Conservation (phyloP, 2,797 vertebrate species). For the Acrossocheilus fasciatus region DNA sequence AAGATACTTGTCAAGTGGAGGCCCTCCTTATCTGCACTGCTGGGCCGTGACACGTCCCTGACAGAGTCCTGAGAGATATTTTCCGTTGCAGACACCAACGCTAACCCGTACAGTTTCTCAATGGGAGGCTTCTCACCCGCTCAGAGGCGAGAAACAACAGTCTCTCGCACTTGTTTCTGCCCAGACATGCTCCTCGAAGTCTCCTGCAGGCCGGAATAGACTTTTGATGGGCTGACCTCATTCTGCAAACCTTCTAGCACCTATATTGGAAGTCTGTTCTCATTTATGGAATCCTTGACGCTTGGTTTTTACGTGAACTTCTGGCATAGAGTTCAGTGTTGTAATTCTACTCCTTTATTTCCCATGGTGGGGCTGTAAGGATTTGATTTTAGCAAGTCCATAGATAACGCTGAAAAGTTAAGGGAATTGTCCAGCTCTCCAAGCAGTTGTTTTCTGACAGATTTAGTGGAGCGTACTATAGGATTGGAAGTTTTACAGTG, state of each 20-base stretch:
- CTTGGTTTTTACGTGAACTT: conserved; percentile 10
- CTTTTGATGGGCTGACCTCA: conserved; percentile 39
- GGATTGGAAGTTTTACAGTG: conserved; percentile 13
- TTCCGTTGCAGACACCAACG: conserved; percentile 35
- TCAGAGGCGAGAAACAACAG: conserved; percentile 9
- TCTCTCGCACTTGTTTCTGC: conserved; percentile 47
- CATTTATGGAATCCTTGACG: conserved; percentile 6
- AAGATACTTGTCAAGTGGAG: conserved; percentile 53
- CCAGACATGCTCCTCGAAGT: conserved; percentile 51
- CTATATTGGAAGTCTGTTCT: conserved; percentile 25
- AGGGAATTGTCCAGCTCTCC: conserved; percentile 17
- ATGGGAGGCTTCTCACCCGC: conserved; percentile 20
- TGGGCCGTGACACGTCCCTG: conserved; percentile 51
- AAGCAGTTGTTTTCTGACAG: conserved; percentile 29
- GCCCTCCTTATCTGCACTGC: conserved; percentile 37
- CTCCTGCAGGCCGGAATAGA: conserved; percentile 1
- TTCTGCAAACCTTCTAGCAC: background rate
- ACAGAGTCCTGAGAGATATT: conserved; percentile 43
- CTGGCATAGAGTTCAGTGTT: conserved; percentile 9
- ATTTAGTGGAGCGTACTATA: conserved; percentile 1
- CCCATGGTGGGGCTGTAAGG: background rate
- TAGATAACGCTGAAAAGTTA: conserved; percentile 2
- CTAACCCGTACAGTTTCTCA: conserved; percentile 31
- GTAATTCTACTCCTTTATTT: conserved; percentile 1
- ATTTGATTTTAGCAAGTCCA: conserved; percentile 13